Conservation (phyloP, 1,140 invertebrate species). For the Drosophila quadrilineata region DNA sequence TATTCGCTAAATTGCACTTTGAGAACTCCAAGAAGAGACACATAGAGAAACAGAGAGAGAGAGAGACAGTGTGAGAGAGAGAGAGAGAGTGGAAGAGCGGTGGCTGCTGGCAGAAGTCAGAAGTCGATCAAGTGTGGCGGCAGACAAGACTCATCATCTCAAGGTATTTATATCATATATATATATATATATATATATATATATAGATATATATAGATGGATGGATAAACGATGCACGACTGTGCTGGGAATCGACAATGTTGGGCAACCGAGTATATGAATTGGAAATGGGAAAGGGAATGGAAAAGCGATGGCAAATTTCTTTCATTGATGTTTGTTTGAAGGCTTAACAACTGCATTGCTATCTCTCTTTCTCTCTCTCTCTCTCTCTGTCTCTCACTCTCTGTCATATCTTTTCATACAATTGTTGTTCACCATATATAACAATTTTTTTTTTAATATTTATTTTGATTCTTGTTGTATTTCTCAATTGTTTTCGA, state of each 20-base stretch:
- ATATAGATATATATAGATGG: neutral
- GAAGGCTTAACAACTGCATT: constrained; percentile 14
- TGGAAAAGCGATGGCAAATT: too few species aligned
- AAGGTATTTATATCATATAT: too few species aligned
- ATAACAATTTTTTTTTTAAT: too few species aligned
- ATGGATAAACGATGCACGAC: too few species aligned
- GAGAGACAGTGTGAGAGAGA: neutral
- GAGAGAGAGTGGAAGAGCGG: neutral
- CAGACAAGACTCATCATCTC: too few species aligned
- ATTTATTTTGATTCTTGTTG: constrained; percentile 5
- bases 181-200: neutral
- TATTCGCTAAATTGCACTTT: too few species aligned
- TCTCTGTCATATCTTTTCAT: neutral
- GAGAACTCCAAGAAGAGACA: neutral
- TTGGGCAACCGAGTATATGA: too few species aligned
- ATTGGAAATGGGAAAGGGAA: too few species aligned
- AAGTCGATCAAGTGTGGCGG: constrained; percentile 71
- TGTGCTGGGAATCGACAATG: too few species aligned
- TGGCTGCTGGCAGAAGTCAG: constrained; percentile 60
- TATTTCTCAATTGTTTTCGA: constrained; percentile 12
- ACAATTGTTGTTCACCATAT: constrained; percentile 9
- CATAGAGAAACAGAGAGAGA: neutral
- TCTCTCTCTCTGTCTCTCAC: neutral
- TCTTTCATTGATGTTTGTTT: constrained; percentile 49
- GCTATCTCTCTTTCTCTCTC: neutral